phyloP scores from a whole-genome alignment of 2,113 vertebrate genomes.

The Xyrauchen texanus region DNA sequence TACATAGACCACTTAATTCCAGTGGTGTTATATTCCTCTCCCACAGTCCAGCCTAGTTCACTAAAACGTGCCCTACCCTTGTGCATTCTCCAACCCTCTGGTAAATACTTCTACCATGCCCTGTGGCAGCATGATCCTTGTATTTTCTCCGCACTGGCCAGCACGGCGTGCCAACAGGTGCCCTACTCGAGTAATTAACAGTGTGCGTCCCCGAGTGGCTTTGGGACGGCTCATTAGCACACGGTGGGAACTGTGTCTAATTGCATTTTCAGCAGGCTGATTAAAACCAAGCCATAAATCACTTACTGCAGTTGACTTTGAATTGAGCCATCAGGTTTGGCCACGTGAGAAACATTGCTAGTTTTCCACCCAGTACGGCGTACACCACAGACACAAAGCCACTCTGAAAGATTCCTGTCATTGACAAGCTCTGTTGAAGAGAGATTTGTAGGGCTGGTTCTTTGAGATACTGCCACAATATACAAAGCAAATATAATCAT shows the following conservation, averaged over 20 bases:
- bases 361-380: conserved; percentile 29
- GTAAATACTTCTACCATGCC: conserved; percentile 16
- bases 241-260: conserved; percentile 56
- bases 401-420: conserved; percentile 11
- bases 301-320: conserved; percentile 52
- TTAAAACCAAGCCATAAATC: conserved; percentile 61
- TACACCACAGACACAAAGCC: conserved; percentile 13
- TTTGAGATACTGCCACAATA: conserved; percentile 15
- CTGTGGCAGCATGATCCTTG: conserved; percentile 41
- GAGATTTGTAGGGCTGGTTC: not conserved
- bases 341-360: conserved; percentile 30
- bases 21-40: not conserved
- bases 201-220: conserved; percentile 49
- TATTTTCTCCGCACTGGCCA: conserved; percentile 10
- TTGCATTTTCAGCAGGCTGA: conserved; percentile 58
- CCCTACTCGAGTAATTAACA: conserved; percentile 58
- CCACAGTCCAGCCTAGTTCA: conserved; percentile 20
- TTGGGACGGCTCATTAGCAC: conserved; percentile 57
- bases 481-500: conserved; percentile 30
- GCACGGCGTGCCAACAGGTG: conserved; percentile 53
- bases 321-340: conserved; percentile 54
- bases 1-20: conserved; percentile 10
- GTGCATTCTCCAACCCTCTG: not conserved
- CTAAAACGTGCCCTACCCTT: conserved; percentile 37
- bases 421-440: not conserved